Conservation (phyloP, 2,797 vertebrate species). For the Nothura maculosa region DNA sequence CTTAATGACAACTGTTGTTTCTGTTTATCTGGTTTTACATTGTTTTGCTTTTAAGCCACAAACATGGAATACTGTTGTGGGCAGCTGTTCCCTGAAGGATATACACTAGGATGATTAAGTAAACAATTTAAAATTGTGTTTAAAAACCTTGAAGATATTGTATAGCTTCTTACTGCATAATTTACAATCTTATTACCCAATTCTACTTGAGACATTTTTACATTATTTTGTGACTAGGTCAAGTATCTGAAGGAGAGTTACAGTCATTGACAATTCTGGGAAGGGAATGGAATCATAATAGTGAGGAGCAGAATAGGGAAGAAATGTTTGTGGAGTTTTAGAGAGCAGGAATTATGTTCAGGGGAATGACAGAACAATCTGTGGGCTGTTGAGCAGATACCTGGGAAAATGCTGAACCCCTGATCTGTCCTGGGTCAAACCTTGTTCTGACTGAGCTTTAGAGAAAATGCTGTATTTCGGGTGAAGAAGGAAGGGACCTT, state of each 20-base stretch:
- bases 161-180: neutral
- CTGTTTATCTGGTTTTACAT: neutral
- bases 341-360: neutral
- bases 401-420: neutral
- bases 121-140: neutral
- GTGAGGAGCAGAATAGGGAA: neutral
- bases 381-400: neutral
- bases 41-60: neutral
- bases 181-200: neutral
- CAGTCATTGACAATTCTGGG: neutral
- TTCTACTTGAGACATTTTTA: neutral
- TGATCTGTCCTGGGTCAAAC: neutral
- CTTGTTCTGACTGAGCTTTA: neutral
- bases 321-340: neutral
- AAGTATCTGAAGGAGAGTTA: neutral
- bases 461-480: neutral
- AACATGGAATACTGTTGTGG: neutral
- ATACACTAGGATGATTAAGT: neutral
- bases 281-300: neutral
- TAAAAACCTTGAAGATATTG: neutral
- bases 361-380: neutral
- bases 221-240: neutral
- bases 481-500: neutral
- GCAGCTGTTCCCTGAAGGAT: neutral
- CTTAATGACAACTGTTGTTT: neutral